phyloP scores from a whole-genome alignment of 2,797 vertebrate genomes.

The Phoxinus dragarum region DNA sequence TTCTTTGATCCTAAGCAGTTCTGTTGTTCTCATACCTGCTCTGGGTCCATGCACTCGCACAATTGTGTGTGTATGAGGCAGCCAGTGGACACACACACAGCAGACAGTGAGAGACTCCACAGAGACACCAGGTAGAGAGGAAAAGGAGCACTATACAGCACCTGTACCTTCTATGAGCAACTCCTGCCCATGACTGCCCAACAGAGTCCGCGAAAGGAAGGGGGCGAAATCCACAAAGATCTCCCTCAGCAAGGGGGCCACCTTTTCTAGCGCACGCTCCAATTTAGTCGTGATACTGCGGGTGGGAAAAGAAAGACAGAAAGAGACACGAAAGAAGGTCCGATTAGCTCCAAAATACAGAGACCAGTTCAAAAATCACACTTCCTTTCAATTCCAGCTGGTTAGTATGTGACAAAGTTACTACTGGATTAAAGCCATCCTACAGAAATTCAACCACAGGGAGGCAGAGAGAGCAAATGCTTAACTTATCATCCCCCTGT shows the following conservation, averaged over 20 bases:
- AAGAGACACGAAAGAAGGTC: background rate
- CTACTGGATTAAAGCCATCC: slow-evolving; percentile 40
- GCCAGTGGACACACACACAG: slow-evolving; percentile 59
- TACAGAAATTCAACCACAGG: slow-evolving; percentile 39
- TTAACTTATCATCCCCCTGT: slow-evolving; percentile 28
- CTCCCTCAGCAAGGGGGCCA: slow-evolving; percentile 95
- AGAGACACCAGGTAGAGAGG: slow-evolving; percentile 81
- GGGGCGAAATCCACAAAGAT: slow-evolving; percentile 99
- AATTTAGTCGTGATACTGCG: slow-evolving; percentile 97
- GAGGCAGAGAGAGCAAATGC: slow-evolving; percentile 40
- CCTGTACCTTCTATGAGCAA: slow-evolving; percentile 99
- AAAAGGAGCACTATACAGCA: slow-evolving; percentile 82
- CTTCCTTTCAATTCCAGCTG: slow-evolving; percentile 23
- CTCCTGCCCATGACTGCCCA: slow-evolving; percentile 99
- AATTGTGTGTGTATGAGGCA: slow-evolving; percentile 51
- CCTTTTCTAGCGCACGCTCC: slow-evolving; percentile 98
- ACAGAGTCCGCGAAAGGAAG: slow-evolving; percentile 93
- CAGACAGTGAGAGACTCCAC: slow-evolving; percentile 74
- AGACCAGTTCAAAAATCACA: slow-evolving; percentile 19
- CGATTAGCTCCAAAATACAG: slow-evolving; percentile 7
- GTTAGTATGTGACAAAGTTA: slow-evolving; percentile 53
- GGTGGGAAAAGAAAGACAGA: slow-evolving; percentile 60
- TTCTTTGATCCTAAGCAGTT: slow-evolving; percentile 13
- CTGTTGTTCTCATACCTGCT: slow-evolving; percentile 54
- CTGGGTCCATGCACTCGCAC: slow-evolving; percentile 50